Evolutionary conservation across 2,888 invertebrate species (phyloP).

Genomic region (Lissonota sp.): DNA sequence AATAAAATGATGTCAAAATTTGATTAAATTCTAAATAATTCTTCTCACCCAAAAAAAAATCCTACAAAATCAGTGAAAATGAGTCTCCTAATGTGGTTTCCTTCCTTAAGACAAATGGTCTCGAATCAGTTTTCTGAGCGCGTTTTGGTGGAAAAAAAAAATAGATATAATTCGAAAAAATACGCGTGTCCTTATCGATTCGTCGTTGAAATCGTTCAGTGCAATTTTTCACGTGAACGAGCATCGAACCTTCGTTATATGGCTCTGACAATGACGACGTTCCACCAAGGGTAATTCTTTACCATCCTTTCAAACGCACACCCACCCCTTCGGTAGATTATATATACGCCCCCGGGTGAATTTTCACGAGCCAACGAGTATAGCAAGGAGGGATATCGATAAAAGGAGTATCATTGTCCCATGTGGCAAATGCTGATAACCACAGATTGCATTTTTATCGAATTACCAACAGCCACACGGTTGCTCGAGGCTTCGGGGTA

Average conservation of each 20-base stretch:
- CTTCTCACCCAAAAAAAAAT: too few relatives aligned
- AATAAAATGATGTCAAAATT: background rate
- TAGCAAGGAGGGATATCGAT: constrained; percentile 41
- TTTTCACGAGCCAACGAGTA: constrained; percentile 72
- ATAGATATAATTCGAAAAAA: constrained; percentile 13
- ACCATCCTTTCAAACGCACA: constrained; percentile 70
- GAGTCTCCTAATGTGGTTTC: too few relatives aligned
- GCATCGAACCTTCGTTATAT: constrained; percentile 52
- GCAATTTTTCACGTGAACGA: constrained; percentile 77
- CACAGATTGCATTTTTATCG: constrained; percentile 79
- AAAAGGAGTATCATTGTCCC: constrained; percentile 69
- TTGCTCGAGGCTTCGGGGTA: constrained; percentile 66
- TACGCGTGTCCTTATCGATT: constrained; percentile 16
- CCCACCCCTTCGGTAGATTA: constrained; percentile 62
- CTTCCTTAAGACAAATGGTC: constrained; percentile 2
- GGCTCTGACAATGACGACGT: constrained; percentile 31
- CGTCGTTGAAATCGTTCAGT: constrained; percentile 41
- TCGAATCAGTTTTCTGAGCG: constrained; percentile 28
- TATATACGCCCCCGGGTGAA: constrained; percentile 58
- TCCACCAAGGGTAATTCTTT: constrained; percentile 67
- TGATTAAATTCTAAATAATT: background rate
- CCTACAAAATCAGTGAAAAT: too few relatives aligned
- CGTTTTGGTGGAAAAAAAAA: background rate
- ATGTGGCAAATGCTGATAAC: constrained; percentile 82
- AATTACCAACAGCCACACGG: constrained; percentile 72